Evolutionary conservation across 2,888 invertebrate genomes (phyloP), one percentile per base, ranked within the genome.

Genomic region (Hetaerina titia): DNA sequence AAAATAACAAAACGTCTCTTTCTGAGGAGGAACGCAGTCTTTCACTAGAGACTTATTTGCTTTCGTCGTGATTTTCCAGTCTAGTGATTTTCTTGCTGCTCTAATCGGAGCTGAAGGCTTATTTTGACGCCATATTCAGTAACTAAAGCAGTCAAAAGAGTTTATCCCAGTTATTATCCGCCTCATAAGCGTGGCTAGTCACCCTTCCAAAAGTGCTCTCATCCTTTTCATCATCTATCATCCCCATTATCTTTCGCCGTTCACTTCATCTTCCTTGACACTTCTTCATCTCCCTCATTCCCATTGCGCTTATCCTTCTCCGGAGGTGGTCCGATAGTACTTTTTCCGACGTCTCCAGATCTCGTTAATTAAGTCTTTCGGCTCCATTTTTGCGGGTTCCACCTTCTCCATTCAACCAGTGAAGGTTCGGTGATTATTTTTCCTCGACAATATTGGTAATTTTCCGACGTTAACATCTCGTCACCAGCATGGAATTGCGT

Each of bases 181-280:
- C 25, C 25, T 31, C 31, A 81, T 31, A 81, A 81, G 81, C 31
- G 81, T 81, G 81, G 81, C 81, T 15, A 81, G 81, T 81, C 81
- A 31, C 31, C 81, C 31, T 81, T 81, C 25, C 31, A 31, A 31
- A 31, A 81, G 81, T 31, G 81, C 25, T n/a, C 81, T 81, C 81
- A n/a, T 81, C 81, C 81, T 31, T 81, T 31, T 25, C 25, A 81
- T 81, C 81, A 81, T 81, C 81, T 81, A 81, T 81, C 81, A 81
- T 31, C 81, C 81, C 15, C 13, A 81, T 81, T 81, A 81, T 81
- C 81, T 31, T 81, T 31, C 81, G 31, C 81, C 31, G 31, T 81
- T 13, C 15, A 81, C 6, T 81, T 81, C 25, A 81, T 81, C 81
- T 81, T 81, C 9, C 31, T 22, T n/a, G 81, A 31, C 81, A 81